These are phyloP conservation scores for Agraylea sexmaculata DNA, from an alignment of 1,140 invertebrate species.

Conservation along the genomic window DNA sequence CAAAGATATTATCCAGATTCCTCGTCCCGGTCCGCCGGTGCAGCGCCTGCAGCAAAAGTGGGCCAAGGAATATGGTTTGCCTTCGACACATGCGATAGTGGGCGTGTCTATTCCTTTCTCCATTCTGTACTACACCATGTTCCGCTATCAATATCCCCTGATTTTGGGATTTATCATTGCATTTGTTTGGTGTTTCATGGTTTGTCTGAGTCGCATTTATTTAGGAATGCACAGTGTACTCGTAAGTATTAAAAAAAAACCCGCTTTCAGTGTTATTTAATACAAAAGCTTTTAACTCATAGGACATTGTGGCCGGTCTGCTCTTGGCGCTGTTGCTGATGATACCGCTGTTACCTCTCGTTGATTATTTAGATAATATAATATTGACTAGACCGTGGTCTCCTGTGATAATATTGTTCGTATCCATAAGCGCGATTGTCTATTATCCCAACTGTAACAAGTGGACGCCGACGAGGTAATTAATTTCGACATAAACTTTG, in stretches of 20 bases:
- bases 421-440: slow-evolving; percentile 53
- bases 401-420: slow-evolving; percentile 48
- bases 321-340: slow-evolving; percentile 54
- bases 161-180: slow-evolving; percentile 42
- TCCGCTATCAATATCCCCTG: slow-evolving; percentile 66
- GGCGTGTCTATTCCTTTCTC: slow-evolving; percentile 77
- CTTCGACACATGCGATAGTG: slow-evolving; percentile 88
- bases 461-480: slow-evolving; percentile 75
- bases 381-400: slow-evolving; percentile 55
- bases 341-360: slow-evolving; percentile 56
- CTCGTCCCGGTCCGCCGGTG: slow-evolving; percentile 73
- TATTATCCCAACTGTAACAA: slow-evolving; percentile 62
- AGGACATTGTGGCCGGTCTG: slow-evolving; percentile 70
- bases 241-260: slow-evolving; percentile 37
- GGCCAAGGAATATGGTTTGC: slow-evolving; percentile 86
- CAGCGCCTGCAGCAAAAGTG: slow-evolving; percentile 73
- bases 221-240: slow-evolving; percentile 86
- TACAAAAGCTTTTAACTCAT: slow-evolving; percentile 22
- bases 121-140: slow-evolving; percentile 63
- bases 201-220: slow-evolving; percentile 77
- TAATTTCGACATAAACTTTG: too few relatives aligned
- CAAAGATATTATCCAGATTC: slow-evolving; percentile 79
- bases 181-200: slow-evolving; percentile 56
- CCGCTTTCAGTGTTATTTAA: not conserved
- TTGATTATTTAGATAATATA: slow-evolving; percentile 61